Evolutionary conservation across 2,797 vertebrate species (phyloP).

Genomic region (Synanceia verrucosa): DNA sequence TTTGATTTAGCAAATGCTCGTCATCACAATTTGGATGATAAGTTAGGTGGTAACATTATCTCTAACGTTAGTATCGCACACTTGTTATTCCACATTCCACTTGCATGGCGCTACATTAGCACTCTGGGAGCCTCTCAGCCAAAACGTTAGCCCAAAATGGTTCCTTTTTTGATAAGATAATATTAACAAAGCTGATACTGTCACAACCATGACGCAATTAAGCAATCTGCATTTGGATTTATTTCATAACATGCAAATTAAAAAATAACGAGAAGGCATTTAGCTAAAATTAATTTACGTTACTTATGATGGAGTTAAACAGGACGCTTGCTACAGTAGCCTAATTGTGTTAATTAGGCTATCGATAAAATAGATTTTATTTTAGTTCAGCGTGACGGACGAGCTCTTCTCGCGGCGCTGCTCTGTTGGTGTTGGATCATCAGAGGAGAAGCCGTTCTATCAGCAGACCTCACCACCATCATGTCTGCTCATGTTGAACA

Average conservation of each 20-base stretch:
- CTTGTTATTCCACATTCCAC: too few species aligned
- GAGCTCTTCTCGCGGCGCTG: neutral
- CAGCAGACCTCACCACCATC: slow-evolving; percentile 32
- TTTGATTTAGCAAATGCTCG: too few species aligned
- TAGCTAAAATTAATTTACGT: neutral
- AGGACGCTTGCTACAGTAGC: neutral
- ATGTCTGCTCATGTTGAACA: slow-evolving; percentile 55
- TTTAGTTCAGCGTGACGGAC: neutral
- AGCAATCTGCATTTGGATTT: neutral
- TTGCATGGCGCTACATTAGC: too few species aligned
- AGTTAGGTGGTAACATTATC: too few species aligned
- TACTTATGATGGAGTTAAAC: neutral
- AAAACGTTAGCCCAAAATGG: neutral
- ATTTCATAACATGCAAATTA: neutral
- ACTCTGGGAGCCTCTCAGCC: too few species aligned
- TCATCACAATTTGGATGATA: too few species aligned
- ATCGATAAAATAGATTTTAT: too few species aligned
- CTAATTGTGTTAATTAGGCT: neutral
- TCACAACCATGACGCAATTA: neutral
- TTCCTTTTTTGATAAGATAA: neutral
- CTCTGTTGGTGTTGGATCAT: slow-evolving; percentile 24
- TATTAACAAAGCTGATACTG: neutral
- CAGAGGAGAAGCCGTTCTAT: slow-evolving; percentile 7
- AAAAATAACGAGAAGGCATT: too few species aligned
- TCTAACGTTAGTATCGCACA: too few species aligned